Evolutionary conservation across 2,113 vertebrate genomes (phyloP).

Genomic region (Poeciliopsis turrubarensis): DNA sequence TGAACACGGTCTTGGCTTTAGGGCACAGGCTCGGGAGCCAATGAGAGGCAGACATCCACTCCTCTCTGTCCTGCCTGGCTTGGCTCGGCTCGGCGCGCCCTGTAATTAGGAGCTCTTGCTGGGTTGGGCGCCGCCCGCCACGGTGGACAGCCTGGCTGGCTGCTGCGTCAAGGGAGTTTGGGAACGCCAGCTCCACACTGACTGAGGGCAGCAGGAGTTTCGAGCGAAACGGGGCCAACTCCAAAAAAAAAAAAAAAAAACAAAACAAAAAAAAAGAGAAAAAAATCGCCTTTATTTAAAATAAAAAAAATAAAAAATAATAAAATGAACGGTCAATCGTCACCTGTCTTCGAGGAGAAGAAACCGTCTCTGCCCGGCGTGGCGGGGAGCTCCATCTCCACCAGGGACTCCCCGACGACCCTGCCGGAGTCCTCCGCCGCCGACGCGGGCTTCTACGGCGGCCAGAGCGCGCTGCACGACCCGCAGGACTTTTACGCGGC

Average conservation of each 20-base stretch:
- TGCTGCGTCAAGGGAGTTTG: constrained; percentile 59
- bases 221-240: background rate
- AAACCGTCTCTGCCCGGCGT: constrained; percentile 76
- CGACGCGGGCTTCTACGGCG: constrained; percentile 88
- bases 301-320: background rate
- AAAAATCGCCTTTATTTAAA: background rate
- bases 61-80: constrained; percentile 63
- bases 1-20: constrained; percentile 61
- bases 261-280: background rate
- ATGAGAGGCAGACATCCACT: constrained; percentile 65
- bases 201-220: constrained; percentile 7
- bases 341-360: constrained; percentile 86
- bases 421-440: constrained; percentile 86
- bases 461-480: constrained; percentile 67
- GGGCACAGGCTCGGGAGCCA: constrained; percentile 65
- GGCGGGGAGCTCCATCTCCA: constrained; percentile 78
- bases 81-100: constrained; percentile 70
- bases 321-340: constrained; percentile 82
- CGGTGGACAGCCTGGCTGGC: constrained; percentile 64
- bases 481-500: constrained; percentile 86
- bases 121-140: constrained; percentile 74
- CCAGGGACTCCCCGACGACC: constrained; percentile 88
- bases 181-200: constrained; percentile 46
- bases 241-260: background rate
- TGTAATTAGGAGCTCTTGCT: constrained; percentile 73